Conservation (phyloP, 1,140 invertebrate genomes). For the Caenorhabditis inopinata region DNA sequence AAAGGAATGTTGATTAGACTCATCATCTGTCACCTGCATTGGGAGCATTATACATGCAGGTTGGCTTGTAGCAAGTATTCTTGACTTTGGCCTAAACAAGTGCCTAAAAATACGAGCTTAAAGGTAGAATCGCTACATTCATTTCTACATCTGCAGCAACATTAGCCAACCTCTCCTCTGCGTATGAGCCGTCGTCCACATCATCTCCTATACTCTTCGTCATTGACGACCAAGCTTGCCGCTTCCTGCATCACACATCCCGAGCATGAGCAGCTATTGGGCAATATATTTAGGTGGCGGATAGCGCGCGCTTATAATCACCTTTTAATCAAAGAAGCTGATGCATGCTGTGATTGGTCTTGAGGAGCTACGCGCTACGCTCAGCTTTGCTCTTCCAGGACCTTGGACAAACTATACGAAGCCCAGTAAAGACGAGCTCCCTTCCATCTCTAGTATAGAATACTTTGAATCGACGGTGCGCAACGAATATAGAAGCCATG, state of each 20-base stretch:
- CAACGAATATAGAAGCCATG: background rate
- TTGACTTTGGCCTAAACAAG: too few relatives aligned
- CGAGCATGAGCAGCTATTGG: background rate
- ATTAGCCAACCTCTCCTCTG: too few relatives aligned
- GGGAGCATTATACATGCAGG: too few relatives aligned
- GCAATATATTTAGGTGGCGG: background rate
- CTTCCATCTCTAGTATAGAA: background rate
- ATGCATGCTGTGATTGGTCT: background rate
- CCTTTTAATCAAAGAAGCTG: background rate
- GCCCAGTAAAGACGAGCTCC: background rate
- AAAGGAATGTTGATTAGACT: too few relatives aligned
- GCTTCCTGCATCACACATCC: background rate
- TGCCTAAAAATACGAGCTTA: too few relatives aligned
- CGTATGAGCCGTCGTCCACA: too few relatives aligned
- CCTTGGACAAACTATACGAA: background rate
- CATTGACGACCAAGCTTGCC: background rate
- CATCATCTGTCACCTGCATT: too few relatives aligned
- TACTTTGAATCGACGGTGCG: background rate
- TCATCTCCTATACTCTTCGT: background rate
- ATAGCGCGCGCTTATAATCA: background rate
- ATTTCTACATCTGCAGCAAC: too few relatives aligned
- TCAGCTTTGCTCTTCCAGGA: background rate
- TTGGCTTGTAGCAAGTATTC: too few relatives aligned
- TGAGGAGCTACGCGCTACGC: background rate
- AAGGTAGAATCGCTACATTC: too few relatives aligned